phyloP scores from a whole-genome alignment of 2,888 invertebrate species.

The Carcina quercana region DNA sequence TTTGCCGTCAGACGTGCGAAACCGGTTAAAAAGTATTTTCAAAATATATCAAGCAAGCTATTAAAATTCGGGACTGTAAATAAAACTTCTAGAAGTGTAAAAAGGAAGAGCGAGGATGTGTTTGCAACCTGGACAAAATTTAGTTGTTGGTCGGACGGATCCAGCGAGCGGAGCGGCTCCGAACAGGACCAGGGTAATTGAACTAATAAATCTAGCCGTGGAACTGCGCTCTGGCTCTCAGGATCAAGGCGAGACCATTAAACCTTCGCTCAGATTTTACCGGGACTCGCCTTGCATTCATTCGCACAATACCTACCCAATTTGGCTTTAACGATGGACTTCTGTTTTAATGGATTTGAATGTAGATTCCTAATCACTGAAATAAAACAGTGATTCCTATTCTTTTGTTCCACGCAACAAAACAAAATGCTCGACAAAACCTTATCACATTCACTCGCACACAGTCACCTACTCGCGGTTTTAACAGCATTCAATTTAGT shows the following conservation, averaged over 20 bases:
- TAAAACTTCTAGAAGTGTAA: slow-evolving; percentile 14
- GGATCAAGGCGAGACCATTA: slow-evolving; percentile 61
- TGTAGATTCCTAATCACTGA: too few relatives aligned
- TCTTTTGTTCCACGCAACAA: slow-evolving; percentile 17
- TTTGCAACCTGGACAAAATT: slow-evolving; percentile 54
- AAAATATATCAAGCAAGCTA: too few relatives aligned
- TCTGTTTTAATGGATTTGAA: too few relatives aligned
- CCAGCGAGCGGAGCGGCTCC: slow-evolving; percentile 52
- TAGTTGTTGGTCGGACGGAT: slow-evolving; percentile 60
- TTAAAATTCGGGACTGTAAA: not conserved
- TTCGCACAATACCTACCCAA: too few relatives aligned
- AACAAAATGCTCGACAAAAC: slow-evolving; percentile 9
- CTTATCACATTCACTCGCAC: slow-evolving; percentile 19
- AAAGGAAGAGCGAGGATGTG: slow-evolving; percentile 31
- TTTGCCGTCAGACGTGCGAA: too few relatives aligned
- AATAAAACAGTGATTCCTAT: too few relatives aligned
- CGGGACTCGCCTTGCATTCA: slow-evolving; percentile 32
- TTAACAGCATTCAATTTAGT: slow-evolving; percentile 14
- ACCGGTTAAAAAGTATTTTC: too few relatives aligned
- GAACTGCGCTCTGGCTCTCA: slow-evolving; percentile 50
- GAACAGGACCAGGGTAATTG: slow-evolving; percentile 66
- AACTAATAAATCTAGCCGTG: slow-evolving; percentile 70
- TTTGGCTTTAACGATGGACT: too few relatives aligned
- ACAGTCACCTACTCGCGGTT: too few relatives aligned
- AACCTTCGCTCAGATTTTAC: slow-evolving; percentile 50